Conservation (phyloP, 2,797 vertebrate species). For the Melanotaenia nigrans region DNA sequence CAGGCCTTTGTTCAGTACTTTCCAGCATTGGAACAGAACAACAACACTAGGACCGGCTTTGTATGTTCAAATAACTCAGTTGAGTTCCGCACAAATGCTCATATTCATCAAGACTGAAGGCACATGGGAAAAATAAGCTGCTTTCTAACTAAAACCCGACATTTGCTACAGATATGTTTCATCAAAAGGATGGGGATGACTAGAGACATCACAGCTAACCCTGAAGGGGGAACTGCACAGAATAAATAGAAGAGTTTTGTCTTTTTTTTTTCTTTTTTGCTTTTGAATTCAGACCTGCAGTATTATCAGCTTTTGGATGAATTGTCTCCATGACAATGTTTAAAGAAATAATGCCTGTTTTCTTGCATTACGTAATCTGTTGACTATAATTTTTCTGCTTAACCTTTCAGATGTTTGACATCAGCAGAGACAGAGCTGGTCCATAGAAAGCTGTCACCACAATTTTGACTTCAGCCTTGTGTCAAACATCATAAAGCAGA, state of each 20-base stretch:
- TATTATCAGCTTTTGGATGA: not conserved
- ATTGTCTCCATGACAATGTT: not conserved
- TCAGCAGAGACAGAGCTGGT: slow-evolving; percentile 11
- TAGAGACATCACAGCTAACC: not conserved
- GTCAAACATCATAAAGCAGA: not conserved
- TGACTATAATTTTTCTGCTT: not conserved
- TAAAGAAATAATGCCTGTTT: slow-evolving; percentile 18
- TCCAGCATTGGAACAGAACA: slow-evolving; percentile 33
- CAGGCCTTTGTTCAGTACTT: slow-evolving; percentile 37
- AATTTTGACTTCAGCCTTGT: not conserved
- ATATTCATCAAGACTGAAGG: slow-evolving; percentile 11
- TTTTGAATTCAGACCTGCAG: not conserved
- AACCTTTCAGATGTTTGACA: not conserved
- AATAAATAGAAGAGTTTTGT: not conserved
- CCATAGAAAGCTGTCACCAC: not conserved
- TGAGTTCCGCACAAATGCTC: slow-evolving; percentile 40
- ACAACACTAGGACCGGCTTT: slow-evolving; percentile 26
- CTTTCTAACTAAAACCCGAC: slow-evolving; percentile 20
- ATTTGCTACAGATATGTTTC: slow-evolving; percentile 10
- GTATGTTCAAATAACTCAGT: slow-evolving; percentile 31
- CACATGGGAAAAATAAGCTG: not conserved
- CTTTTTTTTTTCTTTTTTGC: not conserved
- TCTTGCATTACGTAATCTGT: slow-evolving; percentile 6
- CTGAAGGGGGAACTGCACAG: not conserved
- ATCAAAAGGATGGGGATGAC: slow-evolving; percentile 14